Conservation (phyloP, 2,113 vertebrate species). For the Phylloscopus trochiloides region DNA sequence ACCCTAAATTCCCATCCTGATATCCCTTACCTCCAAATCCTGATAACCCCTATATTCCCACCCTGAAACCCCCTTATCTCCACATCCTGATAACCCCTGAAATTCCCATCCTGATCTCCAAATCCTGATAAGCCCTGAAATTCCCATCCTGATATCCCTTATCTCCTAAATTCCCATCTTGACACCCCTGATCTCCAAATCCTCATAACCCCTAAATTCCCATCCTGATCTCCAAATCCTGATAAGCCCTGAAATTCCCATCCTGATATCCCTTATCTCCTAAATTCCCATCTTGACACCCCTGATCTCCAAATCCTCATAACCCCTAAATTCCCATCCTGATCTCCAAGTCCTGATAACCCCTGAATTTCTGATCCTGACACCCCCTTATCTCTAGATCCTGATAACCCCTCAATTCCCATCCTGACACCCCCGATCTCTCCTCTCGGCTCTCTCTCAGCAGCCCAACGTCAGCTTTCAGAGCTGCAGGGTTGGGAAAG, state of each 20-base stretch:
- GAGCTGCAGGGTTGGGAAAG: neutral
- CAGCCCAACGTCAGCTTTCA: neutral
- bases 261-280: too few species aligned
- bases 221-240: neutral
- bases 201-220: neutral
- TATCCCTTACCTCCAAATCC: neutral
- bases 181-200: neutral
- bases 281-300: neutral
- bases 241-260: too few species aligned
- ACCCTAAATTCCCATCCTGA: neutral
- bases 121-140: neutral
- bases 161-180: too few species aligned
- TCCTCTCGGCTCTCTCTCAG: neutral
- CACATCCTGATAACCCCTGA: neutral
- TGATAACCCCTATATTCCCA: too few species aligned
- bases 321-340: neutral
- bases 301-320: too few species aligned
- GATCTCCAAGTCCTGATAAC: neutral
- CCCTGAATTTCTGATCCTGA: neutral
- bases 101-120: neutral
- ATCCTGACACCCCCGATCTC: neutral
- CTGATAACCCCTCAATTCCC: neutral
- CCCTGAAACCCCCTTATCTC: neutral
- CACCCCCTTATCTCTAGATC: neutral
- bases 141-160: neutral